Percentiles rank a stretch among this genome's conserved stretches.
Conservation (phyloP, 1,140 invertebrate species). For the Bombus picipes region DNA sequence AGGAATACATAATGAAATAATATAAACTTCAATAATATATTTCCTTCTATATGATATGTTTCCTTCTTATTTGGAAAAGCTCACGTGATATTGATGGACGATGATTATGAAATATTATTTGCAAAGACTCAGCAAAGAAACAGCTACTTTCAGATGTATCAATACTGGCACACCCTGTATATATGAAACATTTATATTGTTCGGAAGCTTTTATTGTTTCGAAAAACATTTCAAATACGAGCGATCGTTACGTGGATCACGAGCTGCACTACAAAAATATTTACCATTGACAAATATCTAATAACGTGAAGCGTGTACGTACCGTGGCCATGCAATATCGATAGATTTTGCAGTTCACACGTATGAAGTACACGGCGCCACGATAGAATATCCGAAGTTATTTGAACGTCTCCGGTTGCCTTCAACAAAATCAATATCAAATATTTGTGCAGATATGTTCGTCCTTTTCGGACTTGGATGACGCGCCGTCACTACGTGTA, state of each 20-base stretch:
- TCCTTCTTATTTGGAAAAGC: constrained; percentile 60
- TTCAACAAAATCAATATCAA: constrained; percentile 38
- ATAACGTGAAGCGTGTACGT: constrained; percentile 3
- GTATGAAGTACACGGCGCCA: background rate
- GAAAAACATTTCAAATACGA: background rate
- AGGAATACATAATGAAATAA: too few relatives aligned
- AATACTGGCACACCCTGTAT: too few relatives aligned
- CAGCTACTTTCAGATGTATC: background rate
- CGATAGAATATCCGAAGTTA: constrained; percentile 36
- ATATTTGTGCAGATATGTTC: constrained; percentile 14
- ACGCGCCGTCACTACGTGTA: too few relatives aligned
- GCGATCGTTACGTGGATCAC: background rate
- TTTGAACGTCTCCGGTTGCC: constrained; percentile 32
- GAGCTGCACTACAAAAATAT: background rate
- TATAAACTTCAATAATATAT: too few relatives aligned
- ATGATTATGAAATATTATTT: constrained; percentile 19
- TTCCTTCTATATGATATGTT: background rate
- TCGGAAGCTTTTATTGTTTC: background rate
- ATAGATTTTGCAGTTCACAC: constrained; percentile 33
- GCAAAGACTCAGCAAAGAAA: background rate
- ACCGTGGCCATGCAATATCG: background rate
- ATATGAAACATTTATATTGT: background rate
- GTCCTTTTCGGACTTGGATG: constrained; percentile 12
- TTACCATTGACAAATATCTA: constrained; percentile 25
- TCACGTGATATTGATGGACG: constrained; percentile 26